phyloP scores from a whole-genome alignment of 2,888 invertebrate species.

The Melolontha melolontha region DNA sequence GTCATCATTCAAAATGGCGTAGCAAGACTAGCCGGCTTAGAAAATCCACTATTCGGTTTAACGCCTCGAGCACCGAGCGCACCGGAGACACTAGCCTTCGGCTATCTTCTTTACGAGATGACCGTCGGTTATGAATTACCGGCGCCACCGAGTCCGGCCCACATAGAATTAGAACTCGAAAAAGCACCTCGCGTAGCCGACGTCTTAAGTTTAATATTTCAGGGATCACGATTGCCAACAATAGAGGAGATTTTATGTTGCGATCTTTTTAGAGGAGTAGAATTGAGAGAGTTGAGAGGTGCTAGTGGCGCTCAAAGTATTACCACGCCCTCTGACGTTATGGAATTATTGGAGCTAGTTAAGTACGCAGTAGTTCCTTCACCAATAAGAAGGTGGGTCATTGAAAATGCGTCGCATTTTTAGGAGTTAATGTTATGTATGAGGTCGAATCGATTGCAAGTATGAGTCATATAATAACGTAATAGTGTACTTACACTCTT shows the following conservation, averaged over 20 bases:
- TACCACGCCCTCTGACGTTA: slow-evolving; percentile 57
- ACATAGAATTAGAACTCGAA: slow-evolving; percentile 77
- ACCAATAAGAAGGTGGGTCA: slow-evolving; percentile 35
- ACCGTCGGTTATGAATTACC: slow-evolving; percentile 86
- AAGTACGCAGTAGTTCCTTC: slow-evolving; percentile 42
- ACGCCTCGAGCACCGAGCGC: slow-evolving; percentile 69
- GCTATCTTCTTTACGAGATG: slow-evolving; percentile 92
- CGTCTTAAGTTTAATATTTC: slow-evolving; percentile 57
- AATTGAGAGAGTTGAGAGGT: slow-evolving; percentile 88
- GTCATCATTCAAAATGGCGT: slow-evolving; percentile 93
- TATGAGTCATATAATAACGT: no score
- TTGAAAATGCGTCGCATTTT: background rate
- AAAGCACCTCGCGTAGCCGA: slow-evolving; percentile 76
- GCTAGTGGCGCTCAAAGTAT: slow-evolving; percentile 74
- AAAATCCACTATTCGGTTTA: slow-evolving; percentile 86
- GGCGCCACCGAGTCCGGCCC: slow-evolving; percentile 79
- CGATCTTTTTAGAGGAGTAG: slow-evolving; percentile 89
- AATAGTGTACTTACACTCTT: no score
- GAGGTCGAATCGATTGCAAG: no score
- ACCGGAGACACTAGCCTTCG: slow-evolving; percentile 79
- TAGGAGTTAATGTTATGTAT: no score
- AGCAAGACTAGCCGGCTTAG: slow-evolving; percentile 87
- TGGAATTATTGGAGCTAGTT: slow-evolving; percentile 59
- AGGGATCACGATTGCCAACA: slow-evolving; percentile 76
- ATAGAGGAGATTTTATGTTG: slow-evolving; percentile 85